Base-by-base conservation (phyloP, 1,140 invertebrate species). In the Diachasma alloeum region DNA sequence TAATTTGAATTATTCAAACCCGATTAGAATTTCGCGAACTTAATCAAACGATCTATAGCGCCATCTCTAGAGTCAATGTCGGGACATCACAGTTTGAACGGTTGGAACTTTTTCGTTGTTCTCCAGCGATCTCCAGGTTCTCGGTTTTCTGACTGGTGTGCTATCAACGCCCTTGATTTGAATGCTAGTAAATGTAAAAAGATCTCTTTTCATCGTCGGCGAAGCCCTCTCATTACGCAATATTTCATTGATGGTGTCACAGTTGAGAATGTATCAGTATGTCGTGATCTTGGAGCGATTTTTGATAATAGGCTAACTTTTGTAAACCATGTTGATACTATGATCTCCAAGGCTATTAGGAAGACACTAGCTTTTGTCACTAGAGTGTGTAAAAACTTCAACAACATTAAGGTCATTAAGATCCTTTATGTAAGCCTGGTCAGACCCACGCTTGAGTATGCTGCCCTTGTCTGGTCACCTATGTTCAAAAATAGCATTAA, bases 281-380 rank as follows among this genome's bases (percentile, higher is more conserved):
- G 39, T n/a, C 17, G 48, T 6, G 19, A 48, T 24, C 19, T 75
- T 48, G 71, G 37, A 31, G 70, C 74, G 15, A 48, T 37, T 44
- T 67, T 77, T 74, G 63, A 74, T 48, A 67, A 24, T 63, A 59
- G 39, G 44, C 9, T 77, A 39, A 74, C 72, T 42, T 48, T 63
- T 26, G 37, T 44, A n/a, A 0, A 13, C 31, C 19, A 66, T 74
- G 15, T 24, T 72, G 37, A 76, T 1, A 31, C 13, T 22, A 46
- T 53, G 6, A 37, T 46, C 31, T 6, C 39, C 36, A 44, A n/a
- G 13, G 46, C 53, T n/a, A n/a, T n/a, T 0, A n/a, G 0, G 0
- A 59, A 22, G 39, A 73, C 31, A 0, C 26, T 73, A n/a, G 56
- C 26, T 5, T 77, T n/a, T 68, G 48, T 72, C 1, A 46, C 71